Percentiles rank a stretch among this genome's conserved stretches.
Conservation (phyloP, 2,113 vertebrate species). For the Petrocephalus zakoni region DNA sequence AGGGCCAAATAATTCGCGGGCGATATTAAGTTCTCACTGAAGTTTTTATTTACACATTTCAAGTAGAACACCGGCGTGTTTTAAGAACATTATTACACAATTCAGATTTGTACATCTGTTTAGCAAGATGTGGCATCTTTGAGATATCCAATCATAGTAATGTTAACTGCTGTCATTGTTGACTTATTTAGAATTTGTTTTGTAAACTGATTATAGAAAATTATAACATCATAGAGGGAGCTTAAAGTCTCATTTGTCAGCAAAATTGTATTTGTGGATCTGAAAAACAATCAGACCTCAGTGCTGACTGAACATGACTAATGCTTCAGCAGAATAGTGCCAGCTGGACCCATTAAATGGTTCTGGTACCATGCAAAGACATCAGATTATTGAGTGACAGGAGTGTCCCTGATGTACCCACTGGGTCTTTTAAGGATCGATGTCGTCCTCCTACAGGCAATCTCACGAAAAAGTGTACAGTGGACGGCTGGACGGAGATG, state of each 20-base stretch:
- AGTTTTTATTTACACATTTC: background rate
- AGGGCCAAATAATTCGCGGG: background rate
- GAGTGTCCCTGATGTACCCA: background rate
- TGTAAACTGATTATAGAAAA: background rate
- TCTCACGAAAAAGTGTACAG: conserved; percentile 78
- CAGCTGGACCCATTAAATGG: background rate
- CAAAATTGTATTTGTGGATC: background rate
- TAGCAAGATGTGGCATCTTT: background rate
- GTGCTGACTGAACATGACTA: background rate
- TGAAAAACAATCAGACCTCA: background rate
- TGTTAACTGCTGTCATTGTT: background rate
- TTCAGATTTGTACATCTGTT: background rate
- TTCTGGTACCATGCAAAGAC: background rate
- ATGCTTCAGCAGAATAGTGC: background rate
- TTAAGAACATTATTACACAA: background rate
- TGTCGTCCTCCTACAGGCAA: conserved; percentile 63
- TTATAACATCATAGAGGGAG: background rate
- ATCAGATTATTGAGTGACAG: background rate
- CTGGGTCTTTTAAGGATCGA: background rate
- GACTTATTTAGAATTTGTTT: background rate
- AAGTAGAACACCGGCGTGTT: background rate
- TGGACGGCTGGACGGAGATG: conserved; percentile 69
- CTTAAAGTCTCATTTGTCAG: background rate
- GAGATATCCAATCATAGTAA: background rate
- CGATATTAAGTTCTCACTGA: background rate